phyloP scores from a whole-genome alignment of 64 coral and sea anemone genomes.

The Stichodactyla mertensii region DNA sequence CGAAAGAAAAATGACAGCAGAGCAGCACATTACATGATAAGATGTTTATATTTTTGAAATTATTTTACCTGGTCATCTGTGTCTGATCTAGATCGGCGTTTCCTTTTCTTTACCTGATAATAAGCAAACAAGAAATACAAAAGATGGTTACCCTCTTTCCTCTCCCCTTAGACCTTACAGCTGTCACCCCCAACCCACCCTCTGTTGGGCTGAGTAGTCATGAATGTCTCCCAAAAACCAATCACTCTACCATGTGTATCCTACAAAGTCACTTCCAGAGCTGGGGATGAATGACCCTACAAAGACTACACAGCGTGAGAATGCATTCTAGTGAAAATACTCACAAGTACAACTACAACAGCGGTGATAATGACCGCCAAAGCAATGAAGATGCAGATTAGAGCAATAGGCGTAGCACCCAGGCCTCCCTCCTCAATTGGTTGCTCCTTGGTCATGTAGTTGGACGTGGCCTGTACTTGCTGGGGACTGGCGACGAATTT shows the following conservation, averaged over 20 bases:
- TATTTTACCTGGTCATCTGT: background rate
- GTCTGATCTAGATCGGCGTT: background rate
- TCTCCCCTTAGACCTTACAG: too few species aligned
- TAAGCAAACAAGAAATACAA: background rate
- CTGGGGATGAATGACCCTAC: too few species aligned
- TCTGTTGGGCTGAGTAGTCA: too few species aligned
- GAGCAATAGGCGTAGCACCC: conserved; percentile 3
- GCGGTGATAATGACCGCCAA: conserved; percentile 37
- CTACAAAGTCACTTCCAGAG: too few species aligned
- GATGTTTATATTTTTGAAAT: too few species aligned
- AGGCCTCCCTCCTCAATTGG: background rate
- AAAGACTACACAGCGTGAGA: background rate
- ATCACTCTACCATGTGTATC: too few species aligned
- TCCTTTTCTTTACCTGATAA: background rate
- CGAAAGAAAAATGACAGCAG: background rate
- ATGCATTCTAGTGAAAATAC: background rate
- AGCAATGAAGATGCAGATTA: conserved; percentile 27
- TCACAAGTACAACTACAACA: conserved; percentile 32
- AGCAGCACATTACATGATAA: background rate
- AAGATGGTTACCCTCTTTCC: background rate
- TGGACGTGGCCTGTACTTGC: conserved; percentile 26
- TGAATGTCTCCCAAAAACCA: too few species aligned
- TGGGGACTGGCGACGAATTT: conserved; percentile 38
- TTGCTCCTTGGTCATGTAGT: conserved; percentile 9
- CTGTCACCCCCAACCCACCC: too few species aligned